Evolutionary conservation across 2,113 vertebrate genomes (phyloP), one percentile per base, ranked within the genome.

Genomic region (Oryctolagus cuniculus): DNA sequence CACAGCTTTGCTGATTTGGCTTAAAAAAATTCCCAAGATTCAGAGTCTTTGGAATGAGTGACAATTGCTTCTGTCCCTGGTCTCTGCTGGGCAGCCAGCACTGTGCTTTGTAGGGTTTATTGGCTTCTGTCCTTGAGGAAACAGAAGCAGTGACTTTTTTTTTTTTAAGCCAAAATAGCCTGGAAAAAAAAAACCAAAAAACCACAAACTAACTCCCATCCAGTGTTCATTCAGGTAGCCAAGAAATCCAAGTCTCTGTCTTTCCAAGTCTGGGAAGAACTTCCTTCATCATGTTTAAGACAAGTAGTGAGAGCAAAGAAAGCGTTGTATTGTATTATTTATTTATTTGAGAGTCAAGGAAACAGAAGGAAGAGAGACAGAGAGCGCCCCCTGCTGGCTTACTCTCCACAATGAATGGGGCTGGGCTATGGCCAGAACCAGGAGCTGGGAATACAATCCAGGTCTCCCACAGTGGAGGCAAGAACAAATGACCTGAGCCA

Each of bases 21-120:
- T 74, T 84, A n/a, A 78, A 77, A 78, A 77, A 91, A 95, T 80
- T 31, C 31, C 53, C 51, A 94, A 63, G n/a, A 34, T 36, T 66
- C 3, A 51, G 49, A 69, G n/a, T 79, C 64, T 87, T 63, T 25
- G 19, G 11, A 78, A 34, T n/a, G 10, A 85, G 10, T 25, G 15
- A 72, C 44, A 74, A 44, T 19, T 66, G 5, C 25, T 80, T 27
- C 27, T 64, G 21, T 55, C 3, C 13, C 3, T 51, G 12, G 27
- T 49, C 25, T 87, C 66, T 4, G 5, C 22, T 34, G 34, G 24
- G 31, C 17, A 25, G 90, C 38, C 11, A 27, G 38, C 5, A 1
- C 12, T 27, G 36, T 8, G 64, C 36, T 70, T 61, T 10, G 31
- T 21, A 49, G 9, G 36, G 31, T 55, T 72, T 12, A n/a, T 58